These are phyloP conservation scores for Yponomeuta cagnagella DNA, from an alignment of 2,888 invertebrate species.

Conservation along the genomic window DNA sequence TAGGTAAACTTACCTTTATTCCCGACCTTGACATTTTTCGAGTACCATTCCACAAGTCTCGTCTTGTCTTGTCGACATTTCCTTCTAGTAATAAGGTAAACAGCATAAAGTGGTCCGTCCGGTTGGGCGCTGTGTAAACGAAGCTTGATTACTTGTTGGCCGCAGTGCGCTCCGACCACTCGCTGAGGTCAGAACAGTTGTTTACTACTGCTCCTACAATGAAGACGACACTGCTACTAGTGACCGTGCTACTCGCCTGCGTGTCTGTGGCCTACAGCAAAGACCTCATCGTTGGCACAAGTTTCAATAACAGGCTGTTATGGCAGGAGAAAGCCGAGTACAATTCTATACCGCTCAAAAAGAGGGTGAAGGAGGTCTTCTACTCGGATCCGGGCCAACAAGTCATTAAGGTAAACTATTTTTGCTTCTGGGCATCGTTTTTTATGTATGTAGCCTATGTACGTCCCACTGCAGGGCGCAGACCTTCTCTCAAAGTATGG, in stretches of 20 bases:
- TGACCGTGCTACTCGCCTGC: slow-evolving; percentile 45
- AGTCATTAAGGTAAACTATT: slow-evolving; percentile 54
- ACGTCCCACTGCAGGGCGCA: too few species aligned
- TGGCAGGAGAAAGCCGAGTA: slow-evolving; percentile 64
- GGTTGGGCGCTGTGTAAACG: slow-evolving; percentile 1
- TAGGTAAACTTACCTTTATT: too few species aligned
- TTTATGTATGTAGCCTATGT: too few species aligned
- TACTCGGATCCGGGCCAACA: slow-evolving; percentile 63
- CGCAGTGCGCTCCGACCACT: background rate
- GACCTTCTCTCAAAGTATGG: too few species aligned
- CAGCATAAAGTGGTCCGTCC: slow-evolving; percentile 9
- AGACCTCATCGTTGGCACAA: slow-evolving; percentile 63
- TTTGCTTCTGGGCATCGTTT: too few species aligned
- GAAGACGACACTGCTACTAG: slow-evolving; percentile 47
- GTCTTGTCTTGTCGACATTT: background rate
- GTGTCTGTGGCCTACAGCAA: slow-evolving; percentile 48
- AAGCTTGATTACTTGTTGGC: background rate
- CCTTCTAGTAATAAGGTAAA: slow-evolving; percentile 15
- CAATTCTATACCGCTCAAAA: slow-evolving; percentile 61
- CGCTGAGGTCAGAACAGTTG: slow-evolving; percentile 8
- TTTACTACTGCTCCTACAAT: slow-evolving; percentile 32
- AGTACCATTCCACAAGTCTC: background rate
- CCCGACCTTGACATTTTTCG: background rate
- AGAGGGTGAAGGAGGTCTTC: slow-evolving; percentile 66
- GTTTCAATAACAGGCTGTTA: slow-evolving; percentile 56